A percentile compares a stretch with the other conserved stretches of the same genome.
phyloP scores from a whole-genome alignment of 2,888 invertebrate genomes.

The Campoplex capitator region DNA sequence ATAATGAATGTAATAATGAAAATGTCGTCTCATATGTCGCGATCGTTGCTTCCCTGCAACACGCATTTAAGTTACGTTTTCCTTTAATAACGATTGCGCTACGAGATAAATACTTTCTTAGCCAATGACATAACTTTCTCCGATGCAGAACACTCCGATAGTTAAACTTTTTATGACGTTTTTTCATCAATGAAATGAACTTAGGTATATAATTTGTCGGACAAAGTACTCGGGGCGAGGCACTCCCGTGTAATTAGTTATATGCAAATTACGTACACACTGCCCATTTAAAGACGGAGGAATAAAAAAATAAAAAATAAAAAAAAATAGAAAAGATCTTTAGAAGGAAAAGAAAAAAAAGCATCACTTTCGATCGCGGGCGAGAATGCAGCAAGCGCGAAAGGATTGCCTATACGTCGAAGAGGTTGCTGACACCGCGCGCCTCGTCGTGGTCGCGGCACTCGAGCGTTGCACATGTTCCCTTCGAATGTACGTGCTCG shows the following conservation, averaged over 20 bases:
- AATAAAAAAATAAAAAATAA: conserved; percentile 14
- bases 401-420: conserved; percentile 51
- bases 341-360: conserved; percentile 18
- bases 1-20: not conserved
- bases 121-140: conserved; percentile 60
- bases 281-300: conserved; percentile 18
- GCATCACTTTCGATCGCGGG: conserved; percentile 53
- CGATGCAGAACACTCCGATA: conserved; percentile 52
- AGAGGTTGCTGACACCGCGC: conserved; percentile 68
- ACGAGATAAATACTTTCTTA: conserved; percentile 63
- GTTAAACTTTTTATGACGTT: conserved; percentile 8
- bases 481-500: conserved; percentile 76
- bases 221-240: conserved; percentile 30
- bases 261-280: conserved; percentile 52
- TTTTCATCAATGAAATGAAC: conserved; percentile 1
- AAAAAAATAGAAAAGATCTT: not conserved
- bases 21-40: not conserved
- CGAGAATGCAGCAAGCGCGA: conserved; percentile 56
- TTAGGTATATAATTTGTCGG: conserved; percentile 24
- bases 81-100: conserved; percentile 68
- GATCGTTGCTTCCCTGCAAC: conserved; percentile 46
- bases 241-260: conserved; percentile 57
- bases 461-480: conserved; percentile 68
- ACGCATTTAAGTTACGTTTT: conserved; percentile 47
- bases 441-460: conserved; percentile 53